Percentiles rank a stretch among this genome's conserved stretches.
phyloP scores from a whole-genome alignment of 2,113 vertebrate genomes.

The Salvator merianae region DNA sequence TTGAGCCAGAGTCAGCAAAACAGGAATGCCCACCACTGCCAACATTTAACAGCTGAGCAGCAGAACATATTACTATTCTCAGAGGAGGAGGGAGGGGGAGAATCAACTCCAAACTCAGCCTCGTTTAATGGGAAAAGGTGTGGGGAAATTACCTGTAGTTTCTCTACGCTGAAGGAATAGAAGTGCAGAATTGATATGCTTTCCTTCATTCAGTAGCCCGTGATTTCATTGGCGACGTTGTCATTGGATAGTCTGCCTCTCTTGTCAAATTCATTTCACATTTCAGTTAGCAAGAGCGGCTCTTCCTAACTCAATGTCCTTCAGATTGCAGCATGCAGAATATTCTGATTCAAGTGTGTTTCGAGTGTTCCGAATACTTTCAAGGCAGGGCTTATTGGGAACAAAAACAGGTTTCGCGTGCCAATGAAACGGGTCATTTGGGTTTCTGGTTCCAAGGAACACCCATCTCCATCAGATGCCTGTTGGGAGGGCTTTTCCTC shows the following conservation, averaged over 20 bases:
- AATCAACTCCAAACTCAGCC: background rate
- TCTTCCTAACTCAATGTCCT: no score
- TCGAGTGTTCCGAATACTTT: no score
- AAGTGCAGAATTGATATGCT: background rate
- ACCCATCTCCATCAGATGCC: no score
- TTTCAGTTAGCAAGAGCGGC: conserved; percentile 28
- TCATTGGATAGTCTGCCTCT: background rate
- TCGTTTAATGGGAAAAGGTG: conserved; percentile 10
- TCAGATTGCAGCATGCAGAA: no score
- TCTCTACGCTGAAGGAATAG: no score
- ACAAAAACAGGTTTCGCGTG: no score
- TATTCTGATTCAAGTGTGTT: no score
- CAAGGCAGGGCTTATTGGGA: no score
- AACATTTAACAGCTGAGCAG: conserved; percentile 9
- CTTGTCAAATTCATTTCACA: conserved; percentile 6
- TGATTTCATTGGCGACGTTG: conserved; percentile 14
- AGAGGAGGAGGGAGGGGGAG: background rate
- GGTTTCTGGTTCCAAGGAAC: no score
- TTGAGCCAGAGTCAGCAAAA: conserved; percentile 29
- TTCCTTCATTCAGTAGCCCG: background rate
- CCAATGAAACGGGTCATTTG: no score
- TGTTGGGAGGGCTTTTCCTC: no score
- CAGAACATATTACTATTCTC: background rate
- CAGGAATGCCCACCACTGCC: background rate
- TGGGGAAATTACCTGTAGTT: no score